Base-by-base conservation (phyloP, 2,888 invertebrate species). In the Drosophila mettleri region DNA sequence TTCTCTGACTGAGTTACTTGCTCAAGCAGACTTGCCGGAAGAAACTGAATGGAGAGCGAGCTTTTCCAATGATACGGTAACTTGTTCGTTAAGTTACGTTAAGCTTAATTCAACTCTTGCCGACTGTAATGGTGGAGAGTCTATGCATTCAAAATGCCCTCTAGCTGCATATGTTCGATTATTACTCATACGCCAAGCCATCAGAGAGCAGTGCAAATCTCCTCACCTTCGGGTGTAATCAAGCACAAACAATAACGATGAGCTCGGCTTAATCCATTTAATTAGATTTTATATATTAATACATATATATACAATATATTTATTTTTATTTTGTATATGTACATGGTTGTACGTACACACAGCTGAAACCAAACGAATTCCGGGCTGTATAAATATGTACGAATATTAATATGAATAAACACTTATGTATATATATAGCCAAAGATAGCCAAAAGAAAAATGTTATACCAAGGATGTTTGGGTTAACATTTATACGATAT, bases 171-270 rank as follows among this genome's bases (percentile, higher is more conserved):
- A 12, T 7, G 14, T 3, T 5, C 16, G 5, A 18, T 16, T 20
- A 66, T 66, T 77, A 61, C 60, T 65, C 78, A 74, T 74, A 51
- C 77, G 60, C 24, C n/a, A 22, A 51, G 45, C 49, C 34, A 38
- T 16, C 22, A 1, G 10, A 6, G 34, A 12, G 31, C 18, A 14
- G 4, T 34, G 3, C 10, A 39, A 41, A 36, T 43, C 60, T 41
- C 27, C 24, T 38, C 52, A 46, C 68, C 59, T 74, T 14, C 36
- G 31, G 39, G 66, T 71, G 29, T 59, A 20, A 36, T 27, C 55
- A 39, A 29, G 14, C 2, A 8, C 20, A 18, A 20, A 14, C 31
- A 20, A 33, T 16, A 14, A 29, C n/a, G 34, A 14, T 49, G 10
- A 24, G 33, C n/a, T 4, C 14, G 2, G 1, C 2, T 39, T 18